Percentiles rank a stretch among this genome's conserved stretches.
These are phyloP conservation scores for Mus spicilegus DNA, from an alignment of 2,113 vertebrate genomes.

Conservation along the genomic window DNA sequence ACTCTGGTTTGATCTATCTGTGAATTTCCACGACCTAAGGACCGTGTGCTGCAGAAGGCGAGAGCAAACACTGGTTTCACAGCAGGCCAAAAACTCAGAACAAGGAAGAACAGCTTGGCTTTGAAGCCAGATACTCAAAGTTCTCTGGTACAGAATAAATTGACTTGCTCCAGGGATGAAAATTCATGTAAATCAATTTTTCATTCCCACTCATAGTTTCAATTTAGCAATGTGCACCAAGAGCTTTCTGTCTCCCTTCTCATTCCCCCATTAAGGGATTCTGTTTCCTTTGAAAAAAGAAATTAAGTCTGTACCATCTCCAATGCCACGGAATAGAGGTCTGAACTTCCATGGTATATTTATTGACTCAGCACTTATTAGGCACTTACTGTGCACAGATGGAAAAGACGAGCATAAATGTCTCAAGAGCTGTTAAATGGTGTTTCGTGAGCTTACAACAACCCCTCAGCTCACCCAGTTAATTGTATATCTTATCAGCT, in stretches of 20 bases:
- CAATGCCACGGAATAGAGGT: constrained; percentile 25
- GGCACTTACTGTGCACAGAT: constrained; percentile 6
- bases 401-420: constrained; percentile 26
- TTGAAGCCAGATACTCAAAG: constrained; percentile 75
- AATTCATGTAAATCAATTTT: constrained; percentile 79
- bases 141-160: constrained; percentile 78
- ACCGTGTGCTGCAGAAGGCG: constrained; percentile 67
- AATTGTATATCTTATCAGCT: neutral
- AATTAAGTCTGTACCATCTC: constrained; percentile 53
- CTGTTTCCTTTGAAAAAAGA: constrained; percentile 65
- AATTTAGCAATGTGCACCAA: constrained; percentile 71
- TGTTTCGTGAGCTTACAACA: neutral
- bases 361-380: constrained; percentile 53
- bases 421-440: neutral
- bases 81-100: constrained; percentile 76
- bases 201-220: constrained; percentile 73
- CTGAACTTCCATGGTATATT: constrained; percentile 32
- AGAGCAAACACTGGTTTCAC: constrained; percentile 73
- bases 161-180: constrained; percentile 66
- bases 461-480: neutral
- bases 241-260: constrained; percentile 62
- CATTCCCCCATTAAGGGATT: constrained; percentile 57
- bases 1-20: constrained; percentile 72
- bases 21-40: constrained; percentile 84
- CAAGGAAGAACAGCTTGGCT: constrained; percentile 77